A percentile compares a stretch with the other conserved stretches of the same genome.
These are phyloP conservation scores for Habroteleia sp. DNA, from an alignment of 2,888 invertebrate species.

Conservation along the genomic window DNA sequence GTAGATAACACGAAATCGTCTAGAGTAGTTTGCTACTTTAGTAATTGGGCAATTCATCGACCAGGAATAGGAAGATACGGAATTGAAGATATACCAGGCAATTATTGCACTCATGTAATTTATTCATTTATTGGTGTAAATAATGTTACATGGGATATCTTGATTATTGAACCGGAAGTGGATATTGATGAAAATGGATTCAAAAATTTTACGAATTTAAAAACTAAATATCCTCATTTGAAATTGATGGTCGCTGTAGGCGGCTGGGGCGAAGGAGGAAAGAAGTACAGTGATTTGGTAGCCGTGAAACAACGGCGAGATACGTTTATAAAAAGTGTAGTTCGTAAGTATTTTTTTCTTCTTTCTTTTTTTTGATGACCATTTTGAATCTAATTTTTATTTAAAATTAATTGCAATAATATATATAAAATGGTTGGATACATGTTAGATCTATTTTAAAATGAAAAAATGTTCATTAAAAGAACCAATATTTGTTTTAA, in stretches of 20 bases:
- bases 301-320: constrained; percentile 86
- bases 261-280: constrained; percentile 95
- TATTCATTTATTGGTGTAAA: constrained; percentile 94
- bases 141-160: constrained; percentile 88
- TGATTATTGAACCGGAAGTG: constrained; percentile 90
- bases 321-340: constrained; percentile 88
- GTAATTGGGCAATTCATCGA: constrained; percentile 93
- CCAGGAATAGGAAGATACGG: constrained; percentile 91
- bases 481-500: too few species aligned
- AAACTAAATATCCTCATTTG: constrained; percentile 86
- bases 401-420: too few species aligned
- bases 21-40: constrained; percentile 85
- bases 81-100: constrained; percentile 91
- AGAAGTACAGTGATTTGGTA: constrained; percentile 92
- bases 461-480: too few species aligned
- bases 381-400: too few species aligned
- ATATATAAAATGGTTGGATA: too few species aligned
- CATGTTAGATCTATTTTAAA: too few species aligned
- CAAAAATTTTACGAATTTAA: constrained; percentile 89
- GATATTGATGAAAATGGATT: constrained; percentile 90
- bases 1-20: constrained; percentile 68
- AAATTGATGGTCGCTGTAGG: constrained; percentile 92
- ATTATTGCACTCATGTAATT: constrained; percentile 91
- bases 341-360: constrained; percentile 86
- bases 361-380: too few species aligned